Percentiles rank a stretch among this genome's conserved stretches.
These are phyloP conservation scores for Chloropsis hardwickii DNA, from an alignment of 2,113 vertebrate genomes.

Conservation along the genomic window DNA sequence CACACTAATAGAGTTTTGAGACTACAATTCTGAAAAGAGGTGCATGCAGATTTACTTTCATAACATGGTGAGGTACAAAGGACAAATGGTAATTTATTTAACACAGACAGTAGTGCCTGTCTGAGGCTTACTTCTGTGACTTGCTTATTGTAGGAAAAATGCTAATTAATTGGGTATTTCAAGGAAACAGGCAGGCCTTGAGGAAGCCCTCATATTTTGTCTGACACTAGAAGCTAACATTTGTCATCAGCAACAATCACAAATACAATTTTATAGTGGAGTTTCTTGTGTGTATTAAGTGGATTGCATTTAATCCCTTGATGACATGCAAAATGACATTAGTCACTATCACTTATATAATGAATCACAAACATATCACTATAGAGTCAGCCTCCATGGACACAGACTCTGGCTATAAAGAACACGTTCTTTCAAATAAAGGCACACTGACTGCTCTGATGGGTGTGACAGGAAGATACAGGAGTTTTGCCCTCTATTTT, in stretches of 20 bases:
- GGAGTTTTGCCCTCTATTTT: neutral
- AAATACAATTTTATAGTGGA: neutral
- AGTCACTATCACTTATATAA: conserved; percentile 10
- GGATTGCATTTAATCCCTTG: conserved; percentile 13
- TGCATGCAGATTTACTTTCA: neutral
- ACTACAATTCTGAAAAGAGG: neutral
- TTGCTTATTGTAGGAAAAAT: conserved; percentile 16
- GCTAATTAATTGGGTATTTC: conserved; percentile 21
- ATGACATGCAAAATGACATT: conserved; percentile 18
- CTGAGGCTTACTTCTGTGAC: neutral
- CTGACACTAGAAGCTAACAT: neutral
- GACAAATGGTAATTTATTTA: neutral
- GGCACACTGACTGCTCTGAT: neutral
- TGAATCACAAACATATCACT: neutral
- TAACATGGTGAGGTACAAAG: neutral
- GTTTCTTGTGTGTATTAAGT: conserved; percentile 1
- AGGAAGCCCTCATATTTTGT: neutral
- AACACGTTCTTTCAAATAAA: neutral
- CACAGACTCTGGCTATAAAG: neutral
- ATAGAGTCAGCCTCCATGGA: neutral
- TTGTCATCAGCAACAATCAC: neutral
- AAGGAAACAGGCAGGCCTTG: neutral
- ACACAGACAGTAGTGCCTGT: neutral
- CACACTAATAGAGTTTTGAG: neutral
- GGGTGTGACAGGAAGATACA: neutral